These are phyloP conservation scores for Pristionchus fissidentatus DNA, from an alignment of 2,888 invertebrate genomes.

Conservation along the genomic window DNA sequence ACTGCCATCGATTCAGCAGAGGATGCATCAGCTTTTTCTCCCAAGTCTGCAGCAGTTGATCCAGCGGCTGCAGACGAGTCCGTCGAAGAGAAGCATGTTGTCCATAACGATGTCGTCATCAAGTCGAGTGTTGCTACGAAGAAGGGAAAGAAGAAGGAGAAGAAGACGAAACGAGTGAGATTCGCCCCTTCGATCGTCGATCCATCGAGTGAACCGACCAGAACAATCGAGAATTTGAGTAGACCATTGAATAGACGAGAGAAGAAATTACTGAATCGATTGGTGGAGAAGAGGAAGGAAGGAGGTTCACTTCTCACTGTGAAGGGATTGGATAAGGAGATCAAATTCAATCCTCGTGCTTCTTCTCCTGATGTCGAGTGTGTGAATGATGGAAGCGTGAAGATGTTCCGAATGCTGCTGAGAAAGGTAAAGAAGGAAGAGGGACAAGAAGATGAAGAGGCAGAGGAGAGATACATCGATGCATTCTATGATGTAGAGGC, in stretches of 20 bases:
- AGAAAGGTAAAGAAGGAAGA: not conserved
- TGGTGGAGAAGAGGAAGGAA: constrained; percentile 11
- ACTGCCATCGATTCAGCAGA: too few species aligned
- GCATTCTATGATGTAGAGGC: not conserved
- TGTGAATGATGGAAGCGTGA: not conserved
- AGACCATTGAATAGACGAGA: not conserved
- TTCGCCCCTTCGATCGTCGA: not conserved
- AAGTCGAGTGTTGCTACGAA: too few species aligned
- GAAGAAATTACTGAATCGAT: not conserved
- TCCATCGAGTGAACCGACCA: not conserved
- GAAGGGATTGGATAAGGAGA: not conserved
- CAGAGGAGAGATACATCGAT: not conserved
- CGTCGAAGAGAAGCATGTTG: too few species aligned
- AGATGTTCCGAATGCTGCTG: not conserved
- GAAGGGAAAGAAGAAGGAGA: too few species aligned
- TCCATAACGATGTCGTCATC: too few species aligned
- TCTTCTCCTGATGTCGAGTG: not conserved
- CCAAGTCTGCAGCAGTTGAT: too few species aligned
- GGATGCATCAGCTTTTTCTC: too few species aligned
- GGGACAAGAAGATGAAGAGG: not conserved
- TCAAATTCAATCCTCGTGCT: not conserved
- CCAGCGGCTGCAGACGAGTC: too few species aligned
- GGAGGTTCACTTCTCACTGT: not conserved
- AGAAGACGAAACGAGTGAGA: not conserved
- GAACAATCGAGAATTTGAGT: not conserved